Evolutionary conservation across 2,888 invertebrate species (phyloP).

Genomic region (Anthophora plumipes): DNA sequence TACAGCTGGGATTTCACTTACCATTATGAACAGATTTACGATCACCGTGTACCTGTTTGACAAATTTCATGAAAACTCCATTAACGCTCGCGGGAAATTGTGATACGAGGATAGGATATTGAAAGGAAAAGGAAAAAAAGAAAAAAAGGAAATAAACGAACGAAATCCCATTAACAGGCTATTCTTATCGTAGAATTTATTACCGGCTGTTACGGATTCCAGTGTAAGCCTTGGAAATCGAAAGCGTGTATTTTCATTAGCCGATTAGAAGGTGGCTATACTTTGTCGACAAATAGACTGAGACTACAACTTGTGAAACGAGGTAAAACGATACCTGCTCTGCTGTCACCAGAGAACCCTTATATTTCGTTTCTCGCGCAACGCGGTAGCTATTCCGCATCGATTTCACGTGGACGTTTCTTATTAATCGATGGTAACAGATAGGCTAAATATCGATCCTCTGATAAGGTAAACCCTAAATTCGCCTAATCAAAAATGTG

Average conservation of each 20-base stretch:
- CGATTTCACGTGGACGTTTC: slow-evolving; percentile 8
- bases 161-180: slow-evolving; percentile 1
- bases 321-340: slow-evolving; percentile 5
- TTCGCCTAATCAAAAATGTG: too few species aligned
- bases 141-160: too few species aligned
- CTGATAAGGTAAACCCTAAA: too few species aligned
- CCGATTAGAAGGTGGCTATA: slow-evolving; percentile 2
- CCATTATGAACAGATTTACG: slow-evolving; percentile 47
- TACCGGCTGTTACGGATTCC: not conserved
- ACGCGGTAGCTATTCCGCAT: slow-evolving; percentile 8
- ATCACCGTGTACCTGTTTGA: not conserved
- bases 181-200: not conserved
- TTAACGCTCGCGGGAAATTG: not conserved
- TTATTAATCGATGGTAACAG: not conserved
- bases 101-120: too few species aligned
- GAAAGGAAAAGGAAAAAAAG: too few species aligned
- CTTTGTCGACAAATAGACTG: not conserved
- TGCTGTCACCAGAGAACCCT: not conserved
- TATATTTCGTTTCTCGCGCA: not conserved
- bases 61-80: slow-evolving; percentile 16
- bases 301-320: slow-evolving; percentile 7
- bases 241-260: slow-evolving; percentile 8
- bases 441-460: too few species aligned
- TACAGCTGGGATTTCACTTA: slow-evolving; percentile 33
- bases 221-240: not conserved